These are phyloP conservation scores for Aphidius colemani DNA, from an alignment of 2,888 invertebrate genomes.

Conservation along the genomic window DNA sequence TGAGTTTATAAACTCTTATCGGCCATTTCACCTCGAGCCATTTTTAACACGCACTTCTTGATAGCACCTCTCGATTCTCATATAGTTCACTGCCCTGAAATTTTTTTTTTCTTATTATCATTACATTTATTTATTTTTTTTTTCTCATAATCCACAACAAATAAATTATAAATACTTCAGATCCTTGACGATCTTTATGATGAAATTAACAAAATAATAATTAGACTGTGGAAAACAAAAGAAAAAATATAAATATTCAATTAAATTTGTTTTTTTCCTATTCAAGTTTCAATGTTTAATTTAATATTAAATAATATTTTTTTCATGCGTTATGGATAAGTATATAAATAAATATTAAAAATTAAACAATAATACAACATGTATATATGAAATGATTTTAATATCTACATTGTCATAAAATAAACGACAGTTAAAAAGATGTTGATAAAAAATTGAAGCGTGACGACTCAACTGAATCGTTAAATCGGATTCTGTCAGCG, in stretches of 20 bases:
- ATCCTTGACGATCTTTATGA: too few relatives aligned
- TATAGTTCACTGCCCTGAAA: slow-evolving; percentile 7
- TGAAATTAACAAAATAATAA: too few relatives aligned
- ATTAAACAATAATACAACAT: background rate
- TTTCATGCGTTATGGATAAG: too few relatives aligned
- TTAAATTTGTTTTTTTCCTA: background rate
- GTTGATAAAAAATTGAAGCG: slow-evolving; percentile 13
- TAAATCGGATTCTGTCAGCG: slow-evolving; percentile 21
- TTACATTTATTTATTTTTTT: too few relatives aligned
- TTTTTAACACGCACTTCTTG: slow-evolving; percentile 25
- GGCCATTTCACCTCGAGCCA: slow-evolving; percentile 8
- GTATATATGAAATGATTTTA: background rate
- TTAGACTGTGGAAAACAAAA: background rate
- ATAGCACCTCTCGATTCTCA: background rate
- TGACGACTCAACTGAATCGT: slow-evolving; percentile 17
- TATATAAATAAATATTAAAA: too few relatives aligned
- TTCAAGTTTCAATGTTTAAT: too few relatives aligned
- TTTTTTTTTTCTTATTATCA: background rate
- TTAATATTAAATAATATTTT: too few relatives aligned
- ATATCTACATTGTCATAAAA: background rate
- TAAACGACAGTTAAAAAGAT: background rate
- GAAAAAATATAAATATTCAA: background rate
- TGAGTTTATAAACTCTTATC: slow-evolving; percentile 29
- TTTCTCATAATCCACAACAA: too few relatives aligned
- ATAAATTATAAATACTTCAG: too few relatives aligned